Evolutionary conservation across 1,140 invertebrate species (phyloP).

Genomic region (Microplitis demolitor): DNA sequence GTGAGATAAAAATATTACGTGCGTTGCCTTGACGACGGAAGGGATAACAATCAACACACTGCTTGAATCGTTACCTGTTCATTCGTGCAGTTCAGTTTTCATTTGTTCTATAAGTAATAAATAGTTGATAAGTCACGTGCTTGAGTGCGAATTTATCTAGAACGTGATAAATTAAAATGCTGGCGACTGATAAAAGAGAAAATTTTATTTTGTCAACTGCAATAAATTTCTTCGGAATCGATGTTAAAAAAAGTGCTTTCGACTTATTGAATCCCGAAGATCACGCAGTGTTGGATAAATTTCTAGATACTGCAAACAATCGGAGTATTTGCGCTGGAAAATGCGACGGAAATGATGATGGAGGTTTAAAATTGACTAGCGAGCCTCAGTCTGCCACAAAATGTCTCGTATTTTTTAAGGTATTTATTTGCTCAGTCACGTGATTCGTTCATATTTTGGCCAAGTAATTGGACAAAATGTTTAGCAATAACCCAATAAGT

Average conservation of each 20-base stretch:
- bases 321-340: constrained; percentile 44
- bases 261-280: constrained; percentile 29
- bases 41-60: no score
- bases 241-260: constrained; percentile 19
- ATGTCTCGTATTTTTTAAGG: constrained; percentile 58
- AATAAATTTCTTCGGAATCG: constrained; percentile 48
- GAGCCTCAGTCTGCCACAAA: constrained; percentile 39
- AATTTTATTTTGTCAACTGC: constrained; percentile 50
- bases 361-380: constrained; percentile 40
- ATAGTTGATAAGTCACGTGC: no score
- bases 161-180: no score
- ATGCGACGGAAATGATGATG: constrained; percentile 17
- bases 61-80: no score
- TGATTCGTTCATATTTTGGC: no score
- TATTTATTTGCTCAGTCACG: constrained; percentile 15
- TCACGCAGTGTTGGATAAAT: constrained; percentile 42
- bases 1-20: no score
- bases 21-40: no score
- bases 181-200: constrained; percentile 38
- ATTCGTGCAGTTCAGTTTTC: no score
- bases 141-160: no score
- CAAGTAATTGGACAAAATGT: no score
- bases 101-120: no score
- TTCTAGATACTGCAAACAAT: constrained; percentile 48
- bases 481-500: no score